Percentiles rank a stretch among this genome's conserved stretches.
Evolutionary conservation across 2,797 vertebrate genomes (phyloP).

Genomic region (Trematomus bernacchii): DNA sequence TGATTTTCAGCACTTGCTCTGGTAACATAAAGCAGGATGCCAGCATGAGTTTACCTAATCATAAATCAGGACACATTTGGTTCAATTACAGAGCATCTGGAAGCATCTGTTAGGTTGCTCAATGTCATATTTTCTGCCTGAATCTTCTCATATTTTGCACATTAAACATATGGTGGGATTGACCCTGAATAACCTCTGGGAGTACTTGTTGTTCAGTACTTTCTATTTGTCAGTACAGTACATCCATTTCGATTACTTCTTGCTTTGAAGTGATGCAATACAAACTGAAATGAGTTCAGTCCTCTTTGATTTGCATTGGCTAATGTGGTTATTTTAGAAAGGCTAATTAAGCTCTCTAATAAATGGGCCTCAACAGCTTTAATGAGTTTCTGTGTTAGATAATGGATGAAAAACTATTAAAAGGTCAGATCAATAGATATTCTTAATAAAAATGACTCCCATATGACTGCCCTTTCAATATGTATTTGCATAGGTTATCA

Average conservation of each 20-base stretch:
- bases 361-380: slow-evolving; percentile 53
- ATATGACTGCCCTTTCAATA: slow-evolving; percentile 43
- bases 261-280: slow-evolving; percentile 15
- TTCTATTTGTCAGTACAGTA: neutral
- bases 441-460: neutral
- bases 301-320: slow-evolving; percentile 13
- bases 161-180: neutral
- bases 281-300: slow-evolving; percentile 5
- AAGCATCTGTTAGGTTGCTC: neutral
- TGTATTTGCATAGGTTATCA: slow-evolving; percentile 30
- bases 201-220: slow-evolving; percentile 12
- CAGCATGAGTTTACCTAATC: neutral
- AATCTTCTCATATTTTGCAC: slow-evolving; percentile 24
- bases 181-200: slow-evolving; percentile 15
- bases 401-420: slow-evolving; percentile 46
- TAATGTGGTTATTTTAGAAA: slow-evolving; percentile 33
- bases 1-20: neutral
- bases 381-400: slow-evolving; percentile 60
- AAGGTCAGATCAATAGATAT: slow-evolving; percentile 58
- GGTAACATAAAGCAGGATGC: slow-evolving; percentile 2
- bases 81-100: slow-evolving; percentile 2
- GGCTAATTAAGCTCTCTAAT: slow-evolving; percentile 44
- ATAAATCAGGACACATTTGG: slow-evolving; percentile 3
- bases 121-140: neutral
- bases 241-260: neutral